Base-by-base conservation (phyloP, 2,888 invertebrate species). In the Trissolcus brochymenae region DNA sequence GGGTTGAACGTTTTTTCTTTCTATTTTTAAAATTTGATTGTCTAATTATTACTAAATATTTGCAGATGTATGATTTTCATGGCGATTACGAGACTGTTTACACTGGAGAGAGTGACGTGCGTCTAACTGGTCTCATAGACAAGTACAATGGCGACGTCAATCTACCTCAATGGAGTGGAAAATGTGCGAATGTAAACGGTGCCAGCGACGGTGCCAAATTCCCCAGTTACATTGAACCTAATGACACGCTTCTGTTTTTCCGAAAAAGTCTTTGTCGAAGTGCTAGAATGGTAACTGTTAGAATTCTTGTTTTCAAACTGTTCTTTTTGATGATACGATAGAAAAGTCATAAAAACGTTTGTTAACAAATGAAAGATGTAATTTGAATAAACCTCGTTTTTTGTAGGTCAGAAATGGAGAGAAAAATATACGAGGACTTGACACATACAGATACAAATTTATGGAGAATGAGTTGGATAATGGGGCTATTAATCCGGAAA, bases 201-300 rank as follows among this genome's bases (percentile, higher is more conserved):
- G 92, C 95, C 0, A 96, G 96, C 0, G 97, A 97, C 85, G 97
- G 96, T 1, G 94, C 95, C 14, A 96, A 96, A 87, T 97, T 96
- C 88, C 92, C 91, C 17, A 94, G 95, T 13, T 92, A 92, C 60
- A 91, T 96, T 0, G 84, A 90, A 21, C 92, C 91, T 13, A 94
- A 95, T 75, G 94, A 95, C 13, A 91, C 92, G 0, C 87, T 96
- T 0, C 87, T 93, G 72, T 95, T 97, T 89, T 97, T 92, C 88
- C 92, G 96, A 76, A 95, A 95, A 87, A 96, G 96, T 85, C 91
- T 97, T 84, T 97, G 97, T 87, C 91, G 97, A 72, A 93, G 95
- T n/a, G 94, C 94, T 25, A 91, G 91, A 55, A 90, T 96, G 92
- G 95, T 95, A 85, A 54, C 55, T 49, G 29, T 53, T 17, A 1